Evolutionary conservation across 2,797 vertebrate genomes (phyloP), one percentile per base, ranked within the genome.

Genomic region (Aplochiton taeniatus): DNA sequence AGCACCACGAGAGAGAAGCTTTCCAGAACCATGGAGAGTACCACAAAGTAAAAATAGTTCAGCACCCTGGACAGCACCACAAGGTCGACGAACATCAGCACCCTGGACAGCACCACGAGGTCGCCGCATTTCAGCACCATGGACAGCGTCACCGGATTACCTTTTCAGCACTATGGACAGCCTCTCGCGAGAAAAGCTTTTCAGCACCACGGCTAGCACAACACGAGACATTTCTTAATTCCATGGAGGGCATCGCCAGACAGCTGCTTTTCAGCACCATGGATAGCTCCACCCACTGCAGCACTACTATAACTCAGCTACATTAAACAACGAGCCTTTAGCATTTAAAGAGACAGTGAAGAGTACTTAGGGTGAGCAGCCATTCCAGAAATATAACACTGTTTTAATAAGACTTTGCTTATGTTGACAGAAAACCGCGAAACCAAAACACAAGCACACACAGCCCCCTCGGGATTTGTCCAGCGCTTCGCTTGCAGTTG

Each of bases 161-260:
- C 31, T 31, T 53, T 53, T 53, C 51, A 53, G 16, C 50, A 52
- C 50, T n/a, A 52, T 18, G 50, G 50, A 52, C 8, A 52, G 50
- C n/a, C 16, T 16, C 2, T 3, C 13, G 1, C 6, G 49, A 14
- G 12, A 13, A 12, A 8, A 14, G 49, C 14, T 6, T 52, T 53
- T 53, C 51, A 53, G 52, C 17, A 53, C 52, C 17, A 53, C 18
- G 52, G 51, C 18, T 18, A 53, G 18, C n/a, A 9, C 0, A 0
- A 52, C 8, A 9, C 18, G 12, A 12, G 18, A 0, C 18, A 53
- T 53, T 53, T 20, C 51, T 18, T 16, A 3, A 53, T 3, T 6
- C 51, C 51, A 53, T 52, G 50, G 50, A 52, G 13, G n/a, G 9
- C 50, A 52, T 6, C 4, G 0, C 0, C 9, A 18, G 2, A 4